Conservation (phyloP, 1,140 invertebrate species). For the Chelonus insularis region DNA sequence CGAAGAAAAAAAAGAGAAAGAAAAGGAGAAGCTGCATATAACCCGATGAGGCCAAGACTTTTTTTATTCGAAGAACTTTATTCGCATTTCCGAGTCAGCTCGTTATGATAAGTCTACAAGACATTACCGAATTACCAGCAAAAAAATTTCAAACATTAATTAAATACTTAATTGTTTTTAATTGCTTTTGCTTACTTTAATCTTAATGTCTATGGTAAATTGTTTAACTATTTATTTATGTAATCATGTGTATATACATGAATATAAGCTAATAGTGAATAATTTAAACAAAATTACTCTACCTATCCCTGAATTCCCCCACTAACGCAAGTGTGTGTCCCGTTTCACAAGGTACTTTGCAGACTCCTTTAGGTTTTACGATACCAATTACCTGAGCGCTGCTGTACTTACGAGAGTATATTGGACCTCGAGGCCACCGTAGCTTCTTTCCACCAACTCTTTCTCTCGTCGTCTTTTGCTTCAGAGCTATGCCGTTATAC, state of each 20-base stretch:
- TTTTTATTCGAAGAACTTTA: slow-evolving; percentile 25
- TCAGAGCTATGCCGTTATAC: slow-evolving; percentile 19
- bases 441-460: slow-evolving; percentile 30
- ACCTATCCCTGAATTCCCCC: neutral
- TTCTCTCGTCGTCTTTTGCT: slow-evolving; percentile 11
- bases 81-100: slow-evolving; percentile 26
- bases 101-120: slow-evolving; percentile 28
- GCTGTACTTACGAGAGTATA: slow-evolving; percentile 32
- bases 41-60: slow-evolving; percentile 23
- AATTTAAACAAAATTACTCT: neutral
- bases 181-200: neutral
- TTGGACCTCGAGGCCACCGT: slow-evolving; percentile 21
- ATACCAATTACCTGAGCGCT: slow-evolving; percentile 36
- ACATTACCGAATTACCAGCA: slow-evolving; percentile 22
- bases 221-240: too few species aligned
- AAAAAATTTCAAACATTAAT: slow-evolving; percentile 24
- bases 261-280: neutral
- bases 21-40: neutral
- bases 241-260: neutral
- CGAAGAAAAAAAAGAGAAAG: slow-evolving; percentile 12
- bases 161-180: slow-evolving; percentile 24
- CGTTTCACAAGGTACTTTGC: slow-evolving; percentile 33
- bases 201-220: neutral
- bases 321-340: slow-evolving; percentile 26
- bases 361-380: slow-evolving; percentile 36